A percentile compares a stretch with the other conserved stretches of the same genome.
Evolutionary conservation across 2,797 vertebrate genomes (phyloP).

Genomic region (Sciurus vulgaris): DNA sequence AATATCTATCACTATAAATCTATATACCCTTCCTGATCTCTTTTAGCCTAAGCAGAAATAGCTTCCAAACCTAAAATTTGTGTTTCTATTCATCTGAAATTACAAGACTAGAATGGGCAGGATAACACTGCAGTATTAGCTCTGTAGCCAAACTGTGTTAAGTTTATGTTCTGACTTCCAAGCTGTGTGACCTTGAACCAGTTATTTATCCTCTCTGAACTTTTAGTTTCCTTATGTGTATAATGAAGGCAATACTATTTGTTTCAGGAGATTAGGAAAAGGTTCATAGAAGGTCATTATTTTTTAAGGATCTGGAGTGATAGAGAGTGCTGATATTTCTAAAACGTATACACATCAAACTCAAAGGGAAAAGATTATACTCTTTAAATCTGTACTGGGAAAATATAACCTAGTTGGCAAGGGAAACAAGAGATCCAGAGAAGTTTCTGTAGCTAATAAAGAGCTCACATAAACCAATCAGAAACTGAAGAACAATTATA

Average conservation of each 20-base stretch:
- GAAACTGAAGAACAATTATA: constrained; percentile 1
- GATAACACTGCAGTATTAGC: neutral
- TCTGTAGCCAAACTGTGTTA: neutral
- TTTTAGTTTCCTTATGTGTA: neutral
- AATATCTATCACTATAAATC: neutral
- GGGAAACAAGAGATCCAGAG: neutral
- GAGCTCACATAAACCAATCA: neutral
- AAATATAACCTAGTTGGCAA: neutral
- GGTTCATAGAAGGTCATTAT: neutral
- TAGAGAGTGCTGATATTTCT: constrained; percentile 9
- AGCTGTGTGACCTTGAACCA: neutral
- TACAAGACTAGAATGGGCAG: neutral
- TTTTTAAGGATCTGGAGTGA: neutral
- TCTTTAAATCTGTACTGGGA: neutral
- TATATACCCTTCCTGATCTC: neutral
- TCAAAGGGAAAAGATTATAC: neutral
- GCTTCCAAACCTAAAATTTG: neutral
- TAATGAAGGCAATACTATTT: neutral
- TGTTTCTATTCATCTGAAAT: neutral
- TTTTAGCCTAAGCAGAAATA: neutral
- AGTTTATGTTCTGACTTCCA: neutral
- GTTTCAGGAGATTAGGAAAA: neutral
- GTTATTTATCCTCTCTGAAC: neutral
- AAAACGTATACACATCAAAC: constrained; percentile 6
- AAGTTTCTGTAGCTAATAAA: neutral